Base-by-base conservation (phyloP, 2,113 vertebrate species). In the Heterotis niloticus region DNA sequence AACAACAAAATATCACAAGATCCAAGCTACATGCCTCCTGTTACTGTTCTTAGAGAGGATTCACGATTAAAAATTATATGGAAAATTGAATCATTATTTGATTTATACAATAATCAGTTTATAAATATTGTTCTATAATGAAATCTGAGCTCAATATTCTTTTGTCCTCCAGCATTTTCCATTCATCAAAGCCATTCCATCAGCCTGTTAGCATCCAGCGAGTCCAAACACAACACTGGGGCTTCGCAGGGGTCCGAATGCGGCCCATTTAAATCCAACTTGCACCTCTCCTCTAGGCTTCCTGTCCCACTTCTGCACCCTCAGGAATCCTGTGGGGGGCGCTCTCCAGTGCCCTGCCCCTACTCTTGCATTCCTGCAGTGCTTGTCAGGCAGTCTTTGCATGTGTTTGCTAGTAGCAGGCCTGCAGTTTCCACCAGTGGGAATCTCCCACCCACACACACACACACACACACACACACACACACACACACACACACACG, bases 261-360 rank as follows among this genome's bases (percentile, higher is more conserved):
- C 29, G 64, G 34, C 16, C 57, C 51, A 20, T 34, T 16, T 65
- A 34, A 64, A 29, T 57, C 66, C 54, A 57, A 24, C 20, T 54
- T 14, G 54, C 52, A 73, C 23, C 64, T 18, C 20, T 56, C 64
- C 28, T 17, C 12, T 13, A 1, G 5, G 29, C 62, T 13, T 4
- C 12, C 34, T 26, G 29, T 11, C 1, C 4, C n/a, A 12, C 64
- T 24, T 13, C 24, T 60, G 56, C 69, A 64, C 34, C 11, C 29
- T 24, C 23, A 65, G 78, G 78, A 79, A 79, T 79, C 51, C 44
- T 10, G 29, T 5, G 17, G 59, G 52, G 52, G 64, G 28, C 67
- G 26, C 52, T n/a, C 57, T 79, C 78, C 71, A 75, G 78, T n/a
- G 52, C 51, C 78, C 18, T 29, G 69, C 78, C 65, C 70, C 78